Percentiles rank a stretch among this genome's conserved stretches.
phyloP scores from a whole-genome alignment of 2,888 invertebrate genomes.

The Perithous albicinctus region DNA sequence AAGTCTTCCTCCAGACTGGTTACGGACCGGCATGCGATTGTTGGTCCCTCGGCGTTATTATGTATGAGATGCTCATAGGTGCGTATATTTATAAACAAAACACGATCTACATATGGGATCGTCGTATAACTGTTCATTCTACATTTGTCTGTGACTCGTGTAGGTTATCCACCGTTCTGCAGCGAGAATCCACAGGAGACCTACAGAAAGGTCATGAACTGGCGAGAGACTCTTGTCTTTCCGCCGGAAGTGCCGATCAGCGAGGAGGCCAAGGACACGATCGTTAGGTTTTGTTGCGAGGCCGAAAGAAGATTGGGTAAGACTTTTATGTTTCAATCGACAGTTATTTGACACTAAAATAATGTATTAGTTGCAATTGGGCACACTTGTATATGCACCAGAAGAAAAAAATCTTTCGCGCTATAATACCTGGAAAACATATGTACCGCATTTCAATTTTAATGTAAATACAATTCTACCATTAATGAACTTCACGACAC shows the following conservation, averaged over 20 bases:
- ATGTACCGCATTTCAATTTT: too few relatives aligned
- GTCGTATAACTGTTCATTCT: slow-evolving; percentile 13
- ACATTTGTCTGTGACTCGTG: slow-evolving; percentile 17
- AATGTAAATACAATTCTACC: too few relatives aligned
- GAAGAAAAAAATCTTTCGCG: too few relatives aligned
- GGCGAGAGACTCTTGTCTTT: slow-evolving; percentile 99
- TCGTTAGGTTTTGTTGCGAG: slow-evolving; percentile 98
- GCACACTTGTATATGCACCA: too few relatives aligned
- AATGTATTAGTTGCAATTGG: too few relatives aligned
- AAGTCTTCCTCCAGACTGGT: slow-evolving; percentile 99
- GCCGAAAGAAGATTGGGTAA: slow-evolving; percentile 73
- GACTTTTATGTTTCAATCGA: neutral
- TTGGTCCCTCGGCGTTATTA: slow-evolving; percentile 99
- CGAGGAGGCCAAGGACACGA: slow-evolving; percentile 98
- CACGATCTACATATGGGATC: slow-evolving; percentile 6
- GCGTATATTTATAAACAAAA: slow-evolving; percentile 73
- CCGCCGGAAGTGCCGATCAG: slow-evolving; percentile 99
- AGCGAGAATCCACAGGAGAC: slow-evolving; percentile 99
- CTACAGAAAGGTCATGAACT: slow-evolving; percentile 99
- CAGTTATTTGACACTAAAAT: neutral
- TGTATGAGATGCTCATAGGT: slow-evolving; percentile 99
- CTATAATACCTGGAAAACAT: too few relatives aligned
- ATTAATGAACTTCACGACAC: too few relatives aligned
- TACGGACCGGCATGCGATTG: slow-evolving; percentile 99
- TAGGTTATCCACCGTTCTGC: slow-evolving; percentile 99